Evolutionary conservation across 2,113 vertebrate genomes (phyloP).

Genomic region (Daphoenositta chrysoptera): DNA sequence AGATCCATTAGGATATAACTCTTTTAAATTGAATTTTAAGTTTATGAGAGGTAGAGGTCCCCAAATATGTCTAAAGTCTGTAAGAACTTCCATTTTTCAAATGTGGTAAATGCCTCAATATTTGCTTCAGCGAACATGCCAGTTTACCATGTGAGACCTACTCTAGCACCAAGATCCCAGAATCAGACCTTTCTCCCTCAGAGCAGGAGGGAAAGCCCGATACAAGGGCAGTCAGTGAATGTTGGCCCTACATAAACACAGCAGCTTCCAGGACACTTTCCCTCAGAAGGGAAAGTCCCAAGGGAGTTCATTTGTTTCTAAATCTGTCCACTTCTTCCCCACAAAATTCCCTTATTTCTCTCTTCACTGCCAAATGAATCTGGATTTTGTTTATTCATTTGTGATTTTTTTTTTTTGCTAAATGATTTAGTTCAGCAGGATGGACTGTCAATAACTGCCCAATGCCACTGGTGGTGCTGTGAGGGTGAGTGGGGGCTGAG

Average conservation of each 20-base stretch:
- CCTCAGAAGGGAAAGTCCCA: not conserved
- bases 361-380: not conserved
- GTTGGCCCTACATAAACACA: fast-evolving
- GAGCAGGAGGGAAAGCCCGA: not conserved
- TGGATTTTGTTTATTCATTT: not conserved
- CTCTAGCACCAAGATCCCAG: not conserved
- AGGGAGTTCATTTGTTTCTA: not conserved
- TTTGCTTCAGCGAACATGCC: not conserved
- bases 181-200: not conserved
- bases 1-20: not conserved
- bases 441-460: fast-evolving
- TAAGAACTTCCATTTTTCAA: not conserved
- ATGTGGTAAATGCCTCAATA: not conserved
- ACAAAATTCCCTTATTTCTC: not conserved
- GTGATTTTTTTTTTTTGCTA: not conserved
- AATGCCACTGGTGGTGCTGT: fast-evolving
- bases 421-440: not conserved
- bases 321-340: not conserved
- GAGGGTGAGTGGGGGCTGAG: not conserved
- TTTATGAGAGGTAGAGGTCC: not conserved
- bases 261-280: not conserved
- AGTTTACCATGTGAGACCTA: fast-evolving
- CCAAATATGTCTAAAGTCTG: not conserved
- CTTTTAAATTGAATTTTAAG: not conserved
- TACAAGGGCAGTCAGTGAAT: not conserved